Percentiles rank a stretch among this genome's conserved stretches.
phyloP scores from a whole-genome alignment of 2,113 vertebrate species.

The Sapajus apella region DNA sequence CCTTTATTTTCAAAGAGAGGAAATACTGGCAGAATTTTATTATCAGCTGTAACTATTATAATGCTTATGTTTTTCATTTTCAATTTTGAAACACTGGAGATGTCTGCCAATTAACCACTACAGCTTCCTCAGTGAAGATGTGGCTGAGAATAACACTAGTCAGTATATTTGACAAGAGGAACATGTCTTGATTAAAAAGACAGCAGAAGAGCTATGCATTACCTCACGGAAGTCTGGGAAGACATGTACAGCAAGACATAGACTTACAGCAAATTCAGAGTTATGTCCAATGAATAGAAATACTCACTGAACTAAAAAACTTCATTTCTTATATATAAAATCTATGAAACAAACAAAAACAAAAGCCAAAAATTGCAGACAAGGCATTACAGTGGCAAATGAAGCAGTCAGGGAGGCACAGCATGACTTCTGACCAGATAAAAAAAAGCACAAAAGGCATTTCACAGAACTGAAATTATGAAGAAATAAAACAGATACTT shows the following conservation, averaged over 20 bases:
- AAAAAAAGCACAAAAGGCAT: slow-evolving; percentile 63
- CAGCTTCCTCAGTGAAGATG: slow-evolving; percentile 19
- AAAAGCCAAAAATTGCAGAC: slow-evolving; percentile 50
- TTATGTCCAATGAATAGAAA: slow-evolving; percentile 46
- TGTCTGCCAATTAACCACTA: slow-evolving; percentile 53
- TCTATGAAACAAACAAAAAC: slow-evolving; percentile 47
- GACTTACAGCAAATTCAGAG: slow-evolving; percentile 46
- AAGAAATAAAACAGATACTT: slow-evolving; percentile 68
- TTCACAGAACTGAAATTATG: slow-evolving; percentile 73
- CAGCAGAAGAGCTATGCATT: not conserved
- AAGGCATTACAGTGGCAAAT: slow-evolving; percentile 68
- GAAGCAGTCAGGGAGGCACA: slow-evolving; percentile 37
- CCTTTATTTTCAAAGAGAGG: slow-evolving; percentile 63
- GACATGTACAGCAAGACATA: slow-evolving; percentile 40
- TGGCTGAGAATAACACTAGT: slow-evolving; percentile 19
- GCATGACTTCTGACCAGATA: slow-evolving; percentile 19
- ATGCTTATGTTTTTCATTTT: slow-evolving; percentile 4
- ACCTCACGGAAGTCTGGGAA: slow-evolving; percentile 40
- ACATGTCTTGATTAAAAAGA: slow-evolving; percentile 19
- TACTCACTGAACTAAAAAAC: slow-evolving; percentile 43
- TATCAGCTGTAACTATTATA: not conserved
- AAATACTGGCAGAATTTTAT: slow-evolving; percentile 51
- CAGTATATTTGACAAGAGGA: not conserved
- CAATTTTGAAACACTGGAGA: slow-evolving; percentile 60
- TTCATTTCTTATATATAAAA: not conserved